phyloP scores from a whole-genome alignment of 2,797 vertebrate species.

The Mormyrops attenuatus region DNA sequence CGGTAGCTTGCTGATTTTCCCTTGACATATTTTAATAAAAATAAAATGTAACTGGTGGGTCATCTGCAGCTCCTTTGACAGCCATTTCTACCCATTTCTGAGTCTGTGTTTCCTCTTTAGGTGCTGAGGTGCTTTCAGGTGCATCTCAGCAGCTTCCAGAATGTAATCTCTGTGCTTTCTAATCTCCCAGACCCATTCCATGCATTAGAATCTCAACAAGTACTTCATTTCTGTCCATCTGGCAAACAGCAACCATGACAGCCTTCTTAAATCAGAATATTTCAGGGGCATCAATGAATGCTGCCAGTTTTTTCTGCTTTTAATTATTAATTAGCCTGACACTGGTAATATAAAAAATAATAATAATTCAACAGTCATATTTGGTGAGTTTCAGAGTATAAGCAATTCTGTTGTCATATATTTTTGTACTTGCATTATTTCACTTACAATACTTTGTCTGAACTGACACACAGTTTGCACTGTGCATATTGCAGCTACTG shows the following conservation, averaged over 20 bases:
- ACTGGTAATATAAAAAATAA: slow-evolving; percentile 1
- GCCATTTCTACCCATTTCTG: background rate
- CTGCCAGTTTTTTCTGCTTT: slow-evolving; percentile 18
- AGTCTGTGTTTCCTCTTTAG: background rate
- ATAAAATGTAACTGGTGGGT: background rate
- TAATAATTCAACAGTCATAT: background rate
- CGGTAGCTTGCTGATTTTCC: background rate
- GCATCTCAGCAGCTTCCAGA: background rate
- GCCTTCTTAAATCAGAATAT: slow-evolving; percentile 11
- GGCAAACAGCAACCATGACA: background rate
- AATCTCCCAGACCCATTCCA: background rate
- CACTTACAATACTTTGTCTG: background rate
- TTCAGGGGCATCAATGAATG: slow-evolving; percentile 21
- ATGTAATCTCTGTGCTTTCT: background rate
- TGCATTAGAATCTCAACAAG: background rate
- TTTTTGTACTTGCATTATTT: background rate
- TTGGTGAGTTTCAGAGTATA: background rate
- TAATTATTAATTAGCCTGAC: slow-evolving; percentile 20
- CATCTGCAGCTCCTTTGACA: background rate
- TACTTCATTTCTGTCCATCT: background rate
- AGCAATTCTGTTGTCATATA: background rate
- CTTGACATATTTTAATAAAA: background rate
- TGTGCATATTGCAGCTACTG: background rate
- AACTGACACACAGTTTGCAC: background rate
- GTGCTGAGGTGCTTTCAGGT: background rate